Evolutionary conservation across 2,113 vertebrate species (phyloP).

Genomic region (Rynchops niger): DNA sequence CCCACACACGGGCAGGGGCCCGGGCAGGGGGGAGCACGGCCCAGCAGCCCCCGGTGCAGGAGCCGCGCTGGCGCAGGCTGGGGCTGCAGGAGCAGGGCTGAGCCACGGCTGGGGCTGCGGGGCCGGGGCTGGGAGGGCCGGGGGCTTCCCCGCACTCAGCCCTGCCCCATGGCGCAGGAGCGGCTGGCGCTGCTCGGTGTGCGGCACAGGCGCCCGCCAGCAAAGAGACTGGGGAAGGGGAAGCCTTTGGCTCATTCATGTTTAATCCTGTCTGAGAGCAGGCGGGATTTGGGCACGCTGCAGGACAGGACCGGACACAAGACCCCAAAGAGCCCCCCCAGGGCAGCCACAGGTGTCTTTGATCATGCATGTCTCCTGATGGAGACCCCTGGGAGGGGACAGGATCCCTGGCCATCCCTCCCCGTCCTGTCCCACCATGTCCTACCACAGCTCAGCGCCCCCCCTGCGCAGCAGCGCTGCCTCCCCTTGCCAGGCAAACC

Average conservation of each 20-base stretch:
- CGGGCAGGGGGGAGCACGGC: background rate
- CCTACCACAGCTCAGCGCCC: background rate
- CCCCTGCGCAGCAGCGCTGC: background rate
- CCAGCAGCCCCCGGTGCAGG: background rate
- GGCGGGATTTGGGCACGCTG: background rate
- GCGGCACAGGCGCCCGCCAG: background rate
- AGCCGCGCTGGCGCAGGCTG: rapidly evolving
- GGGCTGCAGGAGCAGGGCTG: background rate
- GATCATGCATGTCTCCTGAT: background rate
- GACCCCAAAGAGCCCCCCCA: background rate
- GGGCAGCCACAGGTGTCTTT: background rate
- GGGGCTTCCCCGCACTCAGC: background rate
- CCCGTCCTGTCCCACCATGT: background rate
- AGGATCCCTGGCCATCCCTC: background rate
- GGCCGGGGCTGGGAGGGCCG: rapidly evolving
- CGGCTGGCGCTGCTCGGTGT: background rate
- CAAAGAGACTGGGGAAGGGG: background rate
- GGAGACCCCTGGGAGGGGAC: rapidly evolving
- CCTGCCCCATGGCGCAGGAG: background rate
- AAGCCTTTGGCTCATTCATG: background rate
- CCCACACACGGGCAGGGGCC: background rate
- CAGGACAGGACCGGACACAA: rapidly evolving
- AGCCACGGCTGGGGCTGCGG: background rate
- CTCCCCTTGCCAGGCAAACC: rapidly evolving
- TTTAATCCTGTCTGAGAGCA: background rate